These are phyloP conservation scores for Pelosia muscerda DNA, from an alignment of 2,888 invertebrate genomes.

Conservation along the genomic window DNA sequence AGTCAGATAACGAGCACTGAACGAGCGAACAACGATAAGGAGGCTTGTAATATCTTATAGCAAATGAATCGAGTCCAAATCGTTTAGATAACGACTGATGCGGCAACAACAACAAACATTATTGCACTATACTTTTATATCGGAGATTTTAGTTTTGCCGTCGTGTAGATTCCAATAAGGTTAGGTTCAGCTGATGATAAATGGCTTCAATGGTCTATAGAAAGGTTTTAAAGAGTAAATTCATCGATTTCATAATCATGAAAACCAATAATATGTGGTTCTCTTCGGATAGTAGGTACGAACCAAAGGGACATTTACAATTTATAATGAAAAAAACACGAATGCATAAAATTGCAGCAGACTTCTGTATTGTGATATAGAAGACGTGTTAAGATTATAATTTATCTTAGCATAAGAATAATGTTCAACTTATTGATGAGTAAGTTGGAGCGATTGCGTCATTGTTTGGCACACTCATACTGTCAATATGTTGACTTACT, in stretches of 20 bases:
- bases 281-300: neutral
- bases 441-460: neutral
- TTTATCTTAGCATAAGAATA: neutral
- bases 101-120: conserved; percentile 5
- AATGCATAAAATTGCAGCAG: neutral
- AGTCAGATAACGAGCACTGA: conserved; percentile 37
- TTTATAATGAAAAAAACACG: neutral
- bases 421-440: neutral
- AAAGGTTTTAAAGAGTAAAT: neutral
- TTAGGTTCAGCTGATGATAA: neutral
- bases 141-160: neutral
- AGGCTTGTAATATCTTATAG: conserved; percentile 28
- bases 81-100: conserved; percentile 30
- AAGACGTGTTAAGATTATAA: neutral
- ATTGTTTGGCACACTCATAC: neutral
- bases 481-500: neutral
- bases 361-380: neutral
- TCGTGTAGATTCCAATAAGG: neutral
- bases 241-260: neutral
- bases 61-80: conserved; percentile 33
- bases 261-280: neutral
- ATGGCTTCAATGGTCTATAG: neutral
- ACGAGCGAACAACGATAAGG: conserved; percentile 36
- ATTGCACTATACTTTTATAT: neutral
- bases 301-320: neutral